A percentile compares a stretch with the other conserved stretches of the same genome.
Conservation (phyloP, 2,888 invertebrate genomes). For the Catocala fraxini region DNA sequence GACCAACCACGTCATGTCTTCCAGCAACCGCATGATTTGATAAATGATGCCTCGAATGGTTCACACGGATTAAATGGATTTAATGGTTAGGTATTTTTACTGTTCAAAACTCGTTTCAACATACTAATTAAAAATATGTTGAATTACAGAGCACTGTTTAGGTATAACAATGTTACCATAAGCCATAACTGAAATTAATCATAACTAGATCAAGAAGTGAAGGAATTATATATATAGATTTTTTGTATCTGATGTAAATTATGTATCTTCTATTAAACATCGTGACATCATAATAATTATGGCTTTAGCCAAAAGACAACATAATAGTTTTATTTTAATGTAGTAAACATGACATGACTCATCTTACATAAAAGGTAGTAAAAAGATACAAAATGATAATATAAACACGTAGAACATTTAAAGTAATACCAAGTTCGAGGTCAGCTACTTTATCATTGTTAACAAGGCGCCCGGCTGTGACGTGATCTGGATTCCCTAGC, state of each 20-base stretch:
- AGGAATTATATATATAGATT: no score
- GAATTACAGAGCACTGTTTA: no score
- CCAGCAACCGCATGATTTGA: slow-evolving; percentile 32
- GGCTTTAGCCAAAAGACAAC: neutral
- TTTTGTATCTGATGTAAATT: no score
- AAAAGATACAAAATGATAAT: slow-evolving; percentile 24
- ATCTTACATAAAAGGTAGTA: slow-evolving; percentile 12
- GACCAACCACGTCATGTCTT: slow-evolving; percentile 22
- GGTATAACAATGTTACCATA: no score
- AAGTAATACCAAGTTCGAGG: slow-evolving; percentile 58
- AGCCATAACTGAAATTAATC: no score
- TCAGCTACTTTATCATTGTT: slow-evolving; percentile 57
- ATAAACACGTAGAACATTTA: slow-evolving; percentile 35
- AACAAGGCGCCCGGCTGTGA: slow-evolving; percentile 52
- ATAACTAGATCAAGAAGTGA: no score
- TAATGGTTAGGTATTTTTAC: no score
- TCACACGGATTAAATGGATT: no score
- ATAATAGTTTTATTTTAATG: neutral
- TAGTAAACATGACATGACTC: slow-evolving; percentile 19
- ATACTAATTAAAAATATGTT: no score
- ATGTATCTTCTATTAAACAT: neutral
- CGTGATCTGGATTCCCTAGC: slow-evolving; percentile 54
- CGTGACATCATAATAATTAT: neutral
- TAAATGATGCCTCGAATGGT: slow-evolving; percentile 25
- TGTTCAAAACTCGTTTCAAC: no score